Evolutionary conservation across 2,888 invertebrate species (phyloP), one percentile per base, ranked within the genome.

Genomic region (Phengaris arion): DNA sequence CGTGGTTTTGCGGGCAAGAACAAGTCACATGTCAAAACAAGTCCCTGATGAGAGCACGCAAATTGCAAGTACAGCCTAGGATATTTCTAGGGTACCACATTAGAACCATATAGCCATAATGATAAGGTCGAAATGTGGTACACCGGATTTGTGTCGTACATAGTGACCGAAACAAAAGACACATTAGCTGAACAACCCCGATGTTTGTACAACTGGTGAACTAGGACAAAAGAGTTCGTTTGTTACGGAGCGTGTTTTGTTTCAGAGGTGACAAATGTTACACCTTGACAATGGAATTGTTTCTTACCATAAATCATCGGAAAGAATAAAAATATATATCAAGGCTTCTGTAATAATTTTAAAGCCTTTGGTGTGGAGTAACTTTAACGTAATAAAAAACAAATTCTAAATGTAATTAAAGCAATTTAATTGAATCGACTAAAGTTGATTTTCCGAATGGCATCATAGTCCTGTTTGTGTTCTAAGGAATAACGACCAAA

Each of bases 141-240:
- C 13, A 12, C 35, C 59, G 59, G n/a, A 68, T 10, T 46, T n/a
- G 2, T 35, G 35, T 35, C n/a, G 46, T 68, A 45, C 13, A n/a
- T 9, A 7, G 45, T 13, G 45, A 46, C 8, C 9, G 13, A n/a
- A 48, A 69, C 69, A 69, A 69, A 69, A 48, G 69, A 15, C 69
- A 15, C 69, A 69, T 69, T 69, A 69, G 69, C 69, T 48, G 69
- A 69, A 69, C 69, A 69, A 69, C 64, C 64, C 64, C 64, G 35
- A 45, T 64, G 64, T 64, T 64, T 64, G 64, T 2, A 64, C 64
- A 64, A 64, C 64, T 64, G 64, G 35, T 64, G 64, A 64, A 64
- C 64, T 64, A 64, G 64, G 69, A 48, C 69, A 48, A 48, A 48
- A 46, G 69, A 48, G 48, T 69, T 69, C 69, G 10, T 69, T 48